Evolutionary conservation across 2,113 vertebrate species (phyloP).

Genomic region (Psilopsiagon aurifrons): DNA sequence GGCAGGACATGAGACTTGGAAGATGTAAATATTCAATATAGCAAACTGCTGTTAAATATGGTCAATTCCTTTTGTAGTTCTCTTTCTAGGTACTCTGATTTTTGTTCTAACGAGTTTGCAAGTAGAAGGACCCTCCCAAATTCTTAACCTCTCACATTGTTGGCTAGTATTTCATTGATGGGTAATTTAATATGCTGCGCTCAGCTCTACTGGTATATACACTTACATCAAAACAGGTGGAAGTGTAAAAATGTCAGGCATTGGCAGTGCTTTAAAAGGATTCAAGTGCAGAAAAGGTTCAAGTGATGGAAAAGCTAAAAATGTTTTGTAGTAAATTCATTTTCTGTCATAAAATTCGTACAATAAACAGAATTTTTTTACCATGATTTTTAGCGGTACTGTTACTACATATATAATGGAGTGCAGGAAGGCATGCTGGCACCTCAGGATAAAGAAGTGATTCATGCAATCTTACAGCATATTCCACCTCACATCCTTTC

Average conservation of each 20-base stretch:
- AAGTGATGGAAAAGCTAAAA: not conserved
- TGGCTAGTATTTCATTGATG: not conserved
- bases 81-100: not conserved
- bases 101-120: not conserved
- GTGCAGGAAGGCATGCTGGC: constrained; percentile 81
- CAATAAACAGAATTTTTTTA: not conserved
- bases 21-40: not conserved
- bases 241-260: not conserved
- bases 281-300: not conserved
- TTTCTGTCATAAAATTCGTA: not conserved
- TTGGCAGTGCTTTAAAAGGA: not conserved
- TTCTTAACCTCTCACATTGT: not conserved
- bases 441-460: constrained; percentile 74
- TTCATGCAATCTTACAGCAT: constrained; percentile 74
- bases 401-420: constrained; percentile 81
- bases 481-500: constrained; percentile 69
- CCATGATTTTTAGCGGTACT: constrained; percentile 80
- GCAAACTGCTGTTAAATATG: not conserved
- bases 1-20: not conserved
- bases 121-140: not conserved
- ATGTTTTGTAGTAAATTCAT: not conserved
- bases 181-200: not conserved
- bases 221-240: not conserved
- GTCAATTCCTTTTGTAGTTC: not conserved
- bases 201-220: not conserved